phyloP scores from a whole-genome alignment of 2,888 invertebrate genomes.

The Pycnomerus fuliginosus region DNA sequence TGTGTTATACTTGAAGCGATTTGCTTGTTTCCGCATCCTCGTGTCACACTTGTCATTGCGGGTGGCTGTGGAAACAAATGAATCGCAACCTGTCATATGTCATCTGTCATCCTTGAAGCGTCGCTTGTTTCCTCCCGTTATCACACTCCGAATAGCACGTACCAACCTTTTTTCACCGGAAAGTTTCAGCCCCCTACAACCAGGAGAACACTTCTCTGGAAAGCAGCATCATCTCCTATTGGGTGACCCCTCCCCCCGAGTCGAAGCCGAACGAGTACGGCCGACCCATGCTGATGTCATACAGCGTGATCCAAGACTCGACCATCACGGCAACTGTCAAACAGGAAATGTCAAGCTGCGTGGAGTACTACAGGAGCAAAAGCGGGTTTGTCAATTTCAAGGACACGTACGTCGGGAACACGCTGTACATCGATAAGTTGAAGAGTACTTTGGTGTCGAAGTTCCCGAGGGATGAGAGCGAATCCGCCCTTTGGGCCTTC shows the following conservation, averaged over 20 bases:
- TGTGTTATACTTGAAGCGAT: too few relatives aligned
- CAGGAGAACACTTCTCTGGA: constrained; percentile 77
- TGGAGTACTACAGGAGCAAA: constrained; percentile 78
- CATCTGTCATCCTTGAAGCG: too few relatives aligned
- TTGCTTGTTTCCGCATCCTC: too few relatives aligned
- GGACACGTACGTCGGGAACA: constrained; percentile 66
- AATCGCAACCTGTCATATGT: too few relatives aligned
- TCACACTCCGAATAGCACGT: too few relatives aligned
- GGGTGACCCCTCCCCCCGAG: constrained; percentile 96
- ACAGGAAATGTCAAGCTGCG: constrained; percentile 81
- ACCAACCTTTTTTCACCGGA: too few relatives aligned
- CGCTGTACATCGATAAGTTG: constrained; percentile 81
- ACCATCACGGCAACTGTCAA: constrained; percentile 78
- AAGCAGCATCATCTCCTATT: constrained; percentile 83
- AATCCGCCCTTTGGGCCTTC: constrained; percentile 76
- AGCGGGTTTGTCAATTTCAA: constrained; percentile 67
- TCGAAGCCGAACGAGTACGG: constrained; percentile 90
- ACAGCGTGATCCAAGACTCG: constrained; percentile 79
- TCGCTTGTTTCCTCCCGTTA: too few relatives aligned
- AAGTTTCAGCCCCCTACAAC: constrained; percentile 76
- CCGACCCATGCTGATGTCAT: constrained; percentile 86
- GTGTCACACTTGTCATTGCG: too few relatives aligned
- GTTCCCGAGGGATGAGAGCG: constrained; percentile 74
- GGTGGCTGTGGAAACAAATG: too few relatives aligned
- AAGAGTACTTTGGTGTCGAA: constrained; percentile 79